Base-by-base conservation (phyloP, 1,140 invertebrate species). In the Calliphora vicina region DNA sequence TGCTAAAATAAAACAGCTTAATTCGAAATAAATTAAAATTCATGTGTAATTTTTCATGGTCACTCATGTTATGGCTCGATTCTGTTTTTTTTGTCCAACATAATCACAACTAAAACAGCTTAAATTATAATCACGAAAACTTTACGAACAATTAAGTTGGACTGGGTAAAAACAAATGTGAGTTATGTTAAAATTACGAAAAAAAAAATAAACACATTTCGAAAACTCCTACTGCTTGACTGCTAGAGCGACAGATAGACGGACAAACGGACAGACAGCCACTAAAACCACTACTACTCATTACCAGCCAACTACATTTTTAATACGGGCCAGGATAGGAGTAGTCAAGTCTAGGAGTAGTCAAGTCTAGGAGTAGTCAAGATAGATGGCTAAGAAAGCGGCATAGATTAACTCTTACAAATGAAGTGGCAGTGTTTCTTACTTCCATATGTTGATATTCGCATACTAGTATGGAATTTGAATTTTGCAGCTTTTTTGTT, bases 21-120 rank as follows among this genome's bases (percentile, higher is more conserved):
- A 35, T 35, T 35, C 35, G 35, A 35, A 17, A 67, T 23, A 67
- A 67, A 23, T 67, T 67, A 20, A 67, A 67, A 23, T 67, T 12
- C 61, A 67, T 25, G 8, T 23, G n/a, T 67, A 67, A 67, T 67
- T 67, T 67, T 67, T 23, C 61, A 67, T 67, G 61, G 61, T 67
- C 61, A 67, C 9, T 67, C 61, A 67, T 23, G 8, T 67, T 23
- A 67, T 61, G 50, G 50, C 5, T 6, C 50, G 13, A 9, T 5
- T 10, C n/a, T 8, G 20, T 25, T 17, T 0, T 50, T 35, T 35
- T 35, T 35, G 29, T n/a, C 15, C 50, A 57, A 17, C n/a, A 67
- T 67, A 67, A 67, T 67, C 61, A 67, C n/a, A 67, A 67, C n/a
- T 67, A 67, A 67, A 67, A 67, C n/a, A 67, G 61, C 17, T 67